Evolutionary conservation across 30 jellyfish, hydroid and myxozoan genomes (phyloP), one percentile per base, ranked within the genome.

Genomic region (Catostylus mosaicus): DNA sequence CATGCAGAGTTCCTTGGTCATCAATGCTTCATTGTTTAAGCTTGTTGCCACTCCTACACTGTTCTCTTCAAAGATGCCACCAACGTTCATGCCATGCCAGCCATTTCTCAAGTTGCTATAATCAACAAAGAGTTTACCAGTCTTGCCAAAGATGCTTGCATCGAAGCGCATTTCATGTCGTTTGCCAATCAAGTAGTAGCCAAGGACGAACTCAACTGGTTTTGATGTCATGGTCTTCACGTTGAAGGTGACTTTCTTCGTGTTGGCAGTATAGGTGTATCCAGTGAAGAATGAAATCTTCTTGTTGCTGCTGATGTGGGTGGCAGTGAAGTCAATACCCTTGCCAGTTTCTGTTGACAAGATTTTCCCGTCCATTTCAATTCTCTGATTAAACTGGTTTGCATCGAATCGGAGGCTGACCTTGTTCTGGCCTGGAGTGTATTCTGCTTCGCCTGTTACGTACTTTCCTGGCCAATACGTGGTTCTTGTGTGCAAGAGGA

Each of bases 401-500:
- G 98, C 90, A 56, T 86, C 95, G 40, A 95, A 71, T 50, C 97
- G 32, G 37, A 88, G 72, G 63, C 85, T 32, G 54, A 95, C 29
- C 60, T 70, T 77, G 72, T 77, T 77, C 43, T 80, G 77, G 33
- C 67, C 86, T 27, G 96, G 89, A 30, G 57, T 33, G 83, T 71
- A 88, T 63, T 95, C 99, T 10, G 86, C 22, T 35, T 84, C 99
- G 11, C 97, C 97, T 35, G 97, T 89, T 66, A 89, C 59, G 61
- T 96, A 89, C 82, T 88, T 88, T 57, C 72, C 70, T 10, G 99
- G 99, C 87, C 91, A 95, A 82, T 95, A 95, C 8, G 92, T 75
- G 14, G 99, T 95, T 73, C 90, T 66, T 29, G 92, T 60, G 81
- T 84, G 96, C 61, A 95, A 43, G 30, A 83, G 88, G 68, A 52